Percentiles rank a stretch among this genome's conserved stretches.
These are phyloP conservation scores for Limonius californicus DNA, from an alignment of 1,140 invertebrate genomes.

Conservation along the genomic window DNA sequence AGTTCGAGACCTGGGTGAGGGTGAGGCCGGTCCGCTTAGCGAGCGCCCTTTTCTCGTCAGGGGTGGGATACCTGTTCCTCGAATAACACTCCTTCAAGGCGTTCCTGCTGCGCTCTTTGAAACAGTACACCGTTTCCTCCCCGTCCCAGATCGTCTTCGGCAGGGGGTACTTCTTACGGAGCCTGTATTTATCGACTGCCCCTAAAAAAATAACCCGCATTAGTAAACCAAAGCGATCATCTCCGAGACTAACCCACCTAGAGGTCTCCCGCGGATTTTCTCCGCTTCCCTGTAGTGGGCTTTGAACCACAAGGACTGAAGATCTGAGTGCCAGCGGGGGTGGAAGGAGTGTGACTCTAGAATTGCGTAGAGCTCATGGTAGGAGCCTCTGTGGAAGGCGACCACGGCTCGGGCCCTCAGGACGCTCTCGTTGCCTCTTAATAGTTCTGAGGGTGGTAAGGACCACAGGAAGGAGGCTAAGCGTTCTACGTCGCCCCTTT, in stretches of 20 bases:
- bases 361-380: slow-evolving; percentile 84
- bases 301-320: slow-evolving; percentile 95
- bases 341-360: slow-evolving; percentile 89
- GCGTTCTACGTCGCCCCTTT: slow-evolving; percentile 83
- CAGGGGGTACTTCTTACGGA: slow-evolving; percentile 91
- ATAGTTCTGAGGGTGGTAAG: slow-evolving; percentile 70
- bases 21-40: slow-evolving; percentile 87
- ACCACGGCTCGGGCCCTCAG: slow-evolving; percentile 86
- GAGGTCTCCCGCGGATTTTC: slow-evolving; percentile 76
- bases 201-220: slow-evolving; percentile 46
- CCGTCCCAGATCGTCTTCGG: slow-evolving; percentile 99
- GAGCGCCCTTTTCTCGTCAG: slow-evolving; percentile 90
- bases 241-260: slow-evolving; percentile 63
- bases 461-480: slow-evolving; percentile 80
- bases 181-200: slow-evolving; percentile 93
- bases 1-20: slow-evolving; percentile 92
- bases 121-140: slow-evolving; percentile 96
- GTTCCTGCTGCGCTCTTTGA: slow-evolving; percentile 88
- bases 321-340: slow-evolving; percentile 72
- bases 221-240: no score
- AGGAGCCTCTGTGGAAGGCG: slow-evolving; percentile 84
- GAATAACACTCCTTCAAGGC: slow-evolving; percentile 81
- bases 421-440: slow-evolving; percentile 83
- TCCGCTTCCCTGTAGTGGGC: slow-evolving; percentile 93
- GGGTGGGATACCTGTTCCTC: slow-evolving; percentile 86